Base-by-base conservation (phyloP, 2,113 vertebrate species). In the Lates calcarifer region DNA sequence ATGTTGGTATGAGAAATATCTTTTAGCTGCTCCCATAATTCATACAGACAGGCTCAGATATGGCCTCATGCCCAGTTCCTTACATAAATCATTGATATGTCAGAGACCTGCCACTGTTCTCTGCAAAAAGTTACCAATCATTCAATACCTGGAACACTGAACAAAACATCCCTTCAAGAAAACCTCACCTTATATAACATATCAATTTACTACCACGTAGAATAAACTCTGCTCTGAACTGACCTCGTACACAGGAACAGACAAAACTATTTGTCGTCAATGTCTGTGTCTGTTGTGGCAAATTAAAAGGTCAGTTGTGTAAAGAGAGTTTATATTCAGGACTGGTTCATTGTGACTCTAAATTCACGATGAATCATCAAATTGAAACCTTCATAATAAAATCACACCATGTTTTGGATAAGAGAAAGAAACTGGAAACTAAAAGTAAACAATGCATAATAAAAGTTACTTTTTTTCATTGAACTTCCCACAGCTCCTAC, bases 21-120 rank as follows among this genome's bases (percentile, higher is more conserved):
- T 45, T 83, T 83, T 84, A 87, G 73, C 76, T 87, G 82, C 84
- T 70, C 15, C 71, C 76, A 89, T 92, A 90, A 90, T 68, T 93
- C 90, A 91, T 18, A 41, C 17, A 56, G 88, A 90, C 89, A 90
- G 85, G 29, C 29, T 56, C 26, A 67, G 82, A 72, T 69, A 72
- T 88, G 76, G 53, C 43, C 77, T 71, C 74, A 71, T 72, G 77
- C 62, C 74, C 75, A n/a, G 41, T 69, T 78, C 62, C 43, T 10
- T 13, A 77, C 85, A 85, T 91, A 80, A 90, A 88, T 92, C 91
- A 85, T 3, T 3, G 6, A 61, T 9, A 68, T 55, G 74, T 81
- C 75, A 60, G 61, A 61, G 11, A 69, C 26, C 33, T 75, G 77
- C 55, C 35, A 3, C 84, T 56, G 56, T 58, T 61, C 29, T 14